These are phyloP conservation scores for Drosophila truncata DNA, from an alignment of 1,140 invertebrate genomes.

Conservation along the genomic window DNA sequence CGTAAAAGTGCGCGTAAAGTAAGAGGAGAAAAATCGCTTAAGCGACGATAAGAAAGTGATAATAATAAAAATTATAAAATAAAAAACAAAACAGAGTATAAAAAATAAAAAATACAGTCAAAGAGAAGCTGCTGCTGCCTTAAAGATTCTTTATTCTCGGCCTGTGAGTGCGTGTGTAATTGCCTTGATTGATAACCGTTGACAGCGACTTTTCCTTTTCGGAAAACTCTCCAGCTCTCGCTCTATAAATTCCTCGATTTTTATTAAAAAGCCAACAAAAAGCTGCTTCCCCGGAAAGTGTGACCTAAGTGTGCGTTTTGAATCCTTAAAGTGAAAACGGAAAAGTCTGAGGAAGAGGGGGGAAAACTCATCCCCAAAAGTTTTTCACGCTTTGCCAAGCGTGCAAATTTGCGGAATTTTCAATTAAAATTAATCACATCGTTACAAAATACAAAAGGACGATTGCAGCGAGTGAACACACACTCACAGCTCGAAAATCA, in stretches of 20 bases:
- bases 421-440: slow-evolving; percentile 60
- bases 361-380: slow-evolving; percentile 3
- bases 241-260: slow-evolving; percentile 28
- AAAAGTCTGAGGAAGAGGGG: slow-evolving; percentile 4
- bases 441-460: slow-evolving; percentile 19
- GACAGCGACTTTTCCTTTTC: slow-evolving; percentile 30
- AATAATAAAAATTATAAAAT: neutral
- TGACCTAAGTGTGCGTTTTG: slow-evolving; percentile 53
- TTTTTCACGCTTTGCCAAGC: slow-evolving; percentile 21
- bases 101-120: neutral
- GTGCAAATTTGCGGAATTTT: slow-evolving; percentile 43
- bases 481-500: neutral
- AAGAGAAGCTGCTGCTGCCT: slow-evolving; percentile 3
- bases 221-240: neutral
- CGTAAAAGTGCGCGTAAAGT: slow-evolving; percentile 33
- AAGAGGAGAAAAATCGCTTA: neutral
- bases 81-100: slow-evolving; percentile 5
- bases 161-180: slow-evolving; percentile 24
- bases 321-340: slow-evolving; percentile 34
- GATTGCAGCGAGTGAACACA: slow-evolving; percentile 19
- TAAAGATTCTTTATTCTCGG: slow-evolving; percentile 11
- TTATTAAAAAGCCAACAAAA: slow-evolving; percentile 34
- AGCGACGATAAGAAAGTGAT: slow-evolving; percentile 17
- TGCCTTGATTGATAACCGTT: slow-evolving; percentile 53
- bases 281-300: slow-evolving; percentile 35